Base-by-base conservation (phyloP, 35 echinoderm and acorn worm species). In the Heliocidaris tuberculata region DNA sequence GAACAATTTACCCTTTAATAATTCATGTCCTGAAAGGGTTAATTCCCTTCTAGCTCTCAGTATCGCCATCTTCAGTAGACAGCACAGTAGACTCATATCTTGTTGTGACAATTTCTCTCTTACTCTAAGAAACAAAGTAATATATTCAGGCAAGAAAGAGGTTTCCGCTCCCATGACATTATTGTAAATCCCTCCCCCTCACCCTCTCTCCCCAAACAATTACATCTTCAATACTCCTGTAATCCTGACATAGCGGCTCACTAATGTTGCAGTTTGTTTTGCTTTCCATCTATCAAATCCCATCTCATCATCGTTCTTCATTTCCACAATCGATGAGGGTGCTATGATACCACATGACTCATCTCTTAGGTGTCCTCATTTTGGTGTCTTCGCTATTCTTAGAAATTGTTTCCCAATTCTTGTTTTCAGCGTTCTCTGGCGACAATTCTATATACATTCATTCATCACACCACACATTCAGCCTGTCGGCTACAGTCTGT, bases 211-310 rank as follows among this genome's bases (percentile, higher is more conserved):
- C 65, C 65, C 65, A 27, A 78, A 19, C 65, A 78, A 78, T 78
- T 27, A 27, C 65, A 27, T 7, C 27, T 19, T 7, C 21, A 19
- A 19, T n/a, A 78, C 65, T 24, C 7, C 8, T n/a, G 65, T 78
- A 27, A n/a, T 78, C 65, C 65, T 78, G 4, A 78, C 65, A 78
- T 78, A 78, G 65, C 65, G 65, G 27, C 27, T 78, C 65, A 78
- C 65, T 78, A 78, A 78, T 78, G 65, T 78, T 27, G 27, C 21
- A 78, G 21, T n/a, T 78, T 78, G 65, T 78, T 78, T 78, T 78
- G 21, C 65, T 78, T 78, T 78, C 65, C 65, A 78, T n/a, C 65
- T n/a, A 29, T 78, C 65, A 78, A 78, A 78, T 78, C 65, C 65
- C 4, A 78, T 5, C 65, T 78, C 65, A 78, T 78, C 65, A 78